Conservation (phyloP, 2,888 invertebrate species). For the Arrhopalites spinosus region DNA sequence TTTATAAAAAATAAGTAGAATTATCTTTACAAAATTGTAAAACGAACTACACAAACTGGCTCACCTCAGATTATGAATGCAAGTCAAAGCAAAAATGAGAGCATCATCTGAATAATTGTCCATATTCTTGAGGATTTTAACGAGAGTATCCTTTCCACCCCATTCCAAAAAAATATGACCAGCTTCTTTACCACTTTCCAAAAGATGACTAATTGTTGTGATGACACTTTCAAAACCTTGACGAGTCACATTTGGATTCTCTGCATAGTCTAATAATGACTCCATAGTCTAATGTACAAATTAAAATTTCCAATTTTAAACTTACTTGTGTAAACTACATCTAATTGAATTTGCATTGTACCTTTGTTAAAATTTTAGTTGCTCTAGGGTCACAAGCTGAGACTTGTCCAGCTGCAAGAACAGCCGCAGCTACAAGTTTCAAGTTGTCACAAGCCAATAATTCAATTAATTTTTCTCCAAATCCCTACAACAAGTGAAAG, state of each 20-base stretch:
- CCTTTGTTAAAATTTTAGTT: conserved; percentile 10
- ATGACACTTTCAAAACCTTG: conserved; percentile 41
- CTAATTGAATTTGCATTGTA: no score
- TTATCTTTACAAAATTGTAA: no score
- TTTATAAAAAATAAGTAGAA: no score
- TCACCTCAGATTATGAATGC: conserved; percentile 39
- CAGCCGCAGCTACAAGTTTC: conserved; percentile 38
- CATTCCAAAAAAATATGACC: conserved; percentile 43
- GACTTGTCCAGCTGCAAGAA: conserved; percentile 36
- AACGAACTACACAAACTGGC: no score
- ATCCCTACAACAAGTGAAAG: conserved; percentile 9
- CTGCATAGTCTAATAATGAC: conserved; percentile 20
- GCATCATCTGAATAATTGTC: conserved; percentile 44
- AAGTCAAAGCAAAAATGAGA: conserved; percentile 41
- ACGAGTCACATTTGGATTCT: conserved; percentile 29
- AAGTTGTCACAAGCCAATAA: conserved; percentile 31
- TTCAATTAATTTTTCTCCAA: conserved; percentile 24
- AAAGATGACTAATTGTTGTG: conserved; percentile 39
- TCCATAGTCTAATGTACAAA: conserved; percentile 16
- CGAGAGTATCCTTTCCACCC: conserved; percentile 34
- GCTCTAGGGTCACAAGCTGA: conserved; percentile 12
- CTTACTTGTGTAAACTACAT: no score
- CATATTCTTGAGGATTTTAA: conserved; percentile 28
- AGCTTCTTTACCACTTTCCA: conserved; percentile 41
- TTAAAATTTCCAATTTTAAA: no score